Conservation (phyloP, 2,797 vertebrate species). For the Hoplostethus mediterraneus region DNA sequence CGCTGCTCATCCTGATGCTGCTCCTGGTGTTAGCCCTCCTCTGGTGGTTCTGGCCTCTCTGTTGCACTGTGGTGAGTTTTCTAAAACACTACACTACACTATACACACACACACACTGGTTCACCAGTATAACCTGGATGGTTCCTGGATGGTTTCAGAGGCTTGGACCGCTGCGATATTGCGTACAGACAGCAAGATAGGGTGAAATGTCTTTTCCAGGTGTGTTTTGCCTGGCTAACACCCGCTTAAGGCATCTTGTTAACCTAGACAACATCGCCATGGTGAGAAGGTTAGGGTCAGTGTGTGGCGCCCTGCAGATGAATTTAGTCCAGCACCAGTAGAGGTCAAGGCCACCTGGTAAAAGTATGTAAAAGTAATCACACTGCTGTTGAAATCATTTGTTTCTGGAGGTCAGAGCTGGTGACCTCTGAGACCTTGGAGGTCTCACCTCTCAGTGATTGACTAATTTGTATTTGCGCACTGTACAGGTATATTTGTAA, state of each 20-base stretch:
- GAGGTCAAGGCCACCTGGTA: slow-evolving; percentile 53
- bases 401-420: slow-evolving; percentile 47
- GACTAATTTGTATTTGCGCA: background rate
- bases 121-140: slow-evolving; percentile 15
- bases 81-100: slow-evolving; percentile 1
- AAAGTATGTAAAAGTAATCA: slow-evolving; percentile 62
- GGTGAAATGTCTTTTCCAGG: slow-evolving; percentile 53
- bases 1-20: slow-evolving; percentile 94
- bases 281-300: slow-evolving; percentile 22
- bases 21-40: slow-evolving; percentile 92
- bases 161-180: slow-evolving; percentile 7
- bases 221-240: slow-evolving; percentile 34
- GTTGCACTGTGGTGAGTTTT: slow-evolving; percentile 97
- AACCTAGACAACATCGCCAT: slow-evolving; percentile 40
- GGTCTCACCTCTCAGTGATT: background rate
- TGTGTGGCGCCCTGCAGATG: slow-evolving; percentile 40
- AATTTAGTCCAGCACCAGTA: slow-evolving; percentile 40
- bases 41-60: slow-evolving; percentile 99
- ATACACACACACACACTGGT: background rate
- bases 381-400: slow-evolving; percentile 47
- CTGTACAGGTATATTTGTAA: slow-evolving; percentile 30
- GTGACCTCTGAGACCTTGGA: slow-evolving; percentile 30
- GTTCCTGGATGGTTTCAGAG: slow-evolving; percentile 19
- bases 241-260: slow-evolving; percentile 33
- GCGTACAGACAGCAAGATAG: slow-evolving; percentile 3